Evolutionary conservation across 2,797 vertebrate species (phyloP).

Genomic region (Danio jaintianensis): DNA sequence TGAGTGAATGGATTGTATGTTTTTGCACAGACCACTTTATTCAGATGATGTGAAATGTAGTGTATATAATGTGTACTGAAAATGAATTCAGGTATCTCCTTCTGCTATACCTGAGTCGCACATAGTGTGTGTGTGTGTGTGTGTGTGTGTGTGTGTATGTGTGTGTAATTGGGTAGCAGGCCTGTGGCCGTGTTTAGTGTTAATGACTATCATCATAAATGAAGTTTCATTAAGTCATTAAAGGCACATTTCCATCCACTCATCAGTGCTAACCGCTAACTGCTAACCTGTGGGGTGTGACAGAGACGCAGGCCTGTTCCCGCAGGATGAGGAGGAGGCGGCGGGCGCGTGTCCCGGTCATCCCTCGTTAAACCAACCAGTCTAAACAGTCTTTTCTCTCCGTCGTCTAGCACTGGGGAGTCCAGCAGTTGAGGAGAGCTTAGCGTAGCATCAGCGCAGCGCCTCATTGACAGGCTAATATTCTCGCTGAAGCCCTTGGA

Average conservation of each 20-base stretch:
- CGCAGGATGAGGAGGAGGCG: constrained; percentile 52
- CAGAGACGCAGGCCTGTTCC: constrained; percentile 47
- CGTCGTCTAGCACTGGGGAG: constrained; percentile 52
- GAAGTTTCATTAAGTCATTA: constrained; percentile 69
- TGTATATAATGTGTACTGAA: not conserved
- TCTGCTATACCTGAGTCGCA: not conserved
- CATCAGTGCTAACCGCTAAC: constrained; percentile 61
- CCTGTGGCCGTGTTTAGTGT: constrained; percentile 66
- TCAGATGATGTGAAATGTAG: not conserved
- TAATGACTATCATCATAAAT: constrained; percentile 62
- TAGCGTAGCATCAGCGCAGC: constrained; percentile 62
- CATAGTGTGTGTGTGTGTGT: no score
- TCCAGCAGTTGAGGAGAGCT: constrained; percentile 48
- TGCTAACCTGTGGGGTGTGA: constrained; percentile 64
- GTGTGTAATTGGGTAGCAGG: constrained; percentile 62
- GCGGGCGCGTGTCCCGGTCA: constrained; percentile 45
- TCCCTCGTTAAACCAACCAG: constrained; percentile 53
- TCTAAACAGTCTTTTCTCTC: constrained; percentile 46
- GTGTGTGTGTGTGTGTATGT: no score
- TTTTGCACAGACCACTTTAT: not conserved
- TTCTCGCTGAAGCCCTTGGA: constrained; percentile 59
- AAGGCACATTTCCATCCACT: constrained; percentile 65
- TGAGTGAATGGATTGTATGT: not conserved
- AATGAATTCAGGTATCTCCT: not conserved
- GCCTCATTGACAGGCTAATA: constrained; percentile 65